These are phyloP conservation scores for Pristionchus fissidentatus DNA, from an alignment of 2,888 invertebrate genomes.

Conservation along the genomic window DNA sequence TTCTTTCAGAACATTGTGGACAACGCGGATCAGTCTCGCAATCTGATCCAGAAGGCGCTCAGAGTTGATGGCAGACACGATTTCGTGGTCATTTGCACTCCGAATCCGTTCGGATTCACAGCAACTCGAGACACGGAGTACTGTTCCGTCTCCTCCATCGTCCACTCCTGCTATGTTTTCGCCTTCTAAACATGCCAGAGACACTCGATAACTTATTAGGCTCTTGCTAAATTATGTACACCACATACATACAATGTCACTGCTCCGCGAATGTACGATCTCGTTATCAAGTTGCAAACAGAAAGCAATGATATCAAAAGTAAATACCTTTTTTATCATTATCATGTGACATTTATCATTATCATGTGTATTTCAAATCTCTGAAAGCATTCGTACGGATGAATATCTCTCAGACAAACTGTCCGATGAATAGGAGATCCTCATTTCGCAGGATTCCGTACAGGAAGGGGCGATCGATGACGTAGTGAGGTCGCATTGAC, in stretches of 20 bases:
- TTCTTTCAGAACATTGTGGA: slow-evolving; percentile 45
- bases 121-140: slow-evolving; percentile 45
- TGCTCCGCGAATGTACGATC: too few relatives aligned
- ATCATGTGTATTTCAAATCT: too few relatives aligned
- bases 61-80: slow-evolving; percentile 6
- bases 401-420: slow-evolving; percentile 6
- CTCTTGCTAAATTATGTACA: too few relatives aligned
- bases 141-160: slow-evolving; percentile 47
- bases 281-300: too few relatives aligned
- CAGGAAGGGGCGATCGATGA: not conserved
- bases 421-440: not conserved
- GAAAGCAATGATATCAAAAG: too few relatives aligned
- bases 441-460: not conserved
- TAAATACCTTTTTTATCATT: too few relatives aligned
- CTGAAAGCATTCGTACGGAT: too few relatives aligned
- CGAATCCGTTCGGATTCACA: slow-evolving; percentile 48
- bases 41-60: slow-evolving; percentile 48
- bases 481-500: not conserved
- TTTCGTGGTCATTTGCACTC: slow-evolving; percentile 48
- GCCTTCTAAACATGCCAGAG: slow-evolving; percentile 2
- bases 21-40: slow-evolving; percentile 45
- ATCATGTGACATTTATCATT: too few relatives aligned
- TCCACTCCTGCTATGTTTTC: slow-evolving; percentile 47
- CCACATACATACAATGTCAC: too few relatives aligned
- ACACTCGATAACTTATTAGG: too few relatives aligned